Evolutionary conservation across 1,140 invertebrate species (phyloP).

Genomic region (Potamilus streckersoni): DNA sequence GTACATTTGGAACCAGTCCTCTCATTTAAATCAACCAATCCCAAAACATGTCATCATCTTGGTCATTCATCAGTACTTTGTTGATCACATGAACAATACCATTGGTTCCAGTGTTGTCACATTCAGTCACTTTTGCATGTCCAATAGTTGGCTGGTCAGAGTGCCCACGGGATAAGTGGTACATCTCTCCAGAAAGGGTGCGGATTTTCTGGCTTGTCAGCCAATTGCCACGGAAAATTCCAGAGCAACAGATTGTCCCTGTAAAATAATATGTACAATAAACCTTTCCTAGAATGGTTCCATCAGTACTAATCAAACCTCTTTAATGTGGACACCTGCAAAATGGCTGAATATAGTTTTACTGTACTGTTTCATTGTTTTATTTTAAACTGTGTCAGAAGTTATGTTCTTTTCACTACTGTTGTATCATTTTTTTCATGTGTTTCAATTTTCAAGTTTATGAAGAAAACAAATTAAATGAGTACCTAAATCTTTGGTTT

Average conservation of each 20-base stretch:
- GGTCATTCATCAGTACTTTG: constrained; percentile 57
- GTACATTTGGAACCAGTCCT: no score
- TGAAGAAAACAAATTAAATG: no score
- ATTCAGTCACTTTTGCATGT: constrained; percentile 33
- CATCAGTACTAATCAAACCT: no score
- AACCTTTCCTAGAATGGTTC: no score
- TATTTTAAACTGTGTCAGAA: no score
- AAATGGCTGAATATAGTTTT: no score
- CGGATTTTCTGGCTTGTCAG: constrained; percentile 4
- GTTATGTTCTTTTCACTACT: no score
- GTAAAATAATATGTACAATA: not conserved
- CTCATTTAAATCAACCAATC: not conserved
- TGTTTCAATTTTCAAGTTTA: no score
- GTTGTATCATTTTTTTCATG: no score
- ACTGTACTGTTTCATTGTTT: no score
- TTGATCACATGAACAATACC: constrained; percentile 73
- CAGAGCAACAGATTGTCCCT: constrained; percentile 23
- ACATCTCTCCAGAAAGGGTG: constrained; percentile 1
- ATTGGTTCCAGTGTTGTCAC: constrained; percentile 71
- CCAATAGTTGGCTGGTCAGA: constrained; percentile 15
- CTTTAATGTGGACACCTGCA: no score
- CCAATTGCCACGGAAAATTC: constrained; percentile 8
- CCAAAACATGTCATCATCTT: not conserved
- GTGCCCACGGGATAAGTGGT: constrained; percentile 1
- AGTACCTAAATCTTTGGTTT: no score